These are phyloP conservation scores for Petaurus breviceps DNA, from an alignment of 2,113 vertebrate genomes.

Conservation along the genomic window DNA sequence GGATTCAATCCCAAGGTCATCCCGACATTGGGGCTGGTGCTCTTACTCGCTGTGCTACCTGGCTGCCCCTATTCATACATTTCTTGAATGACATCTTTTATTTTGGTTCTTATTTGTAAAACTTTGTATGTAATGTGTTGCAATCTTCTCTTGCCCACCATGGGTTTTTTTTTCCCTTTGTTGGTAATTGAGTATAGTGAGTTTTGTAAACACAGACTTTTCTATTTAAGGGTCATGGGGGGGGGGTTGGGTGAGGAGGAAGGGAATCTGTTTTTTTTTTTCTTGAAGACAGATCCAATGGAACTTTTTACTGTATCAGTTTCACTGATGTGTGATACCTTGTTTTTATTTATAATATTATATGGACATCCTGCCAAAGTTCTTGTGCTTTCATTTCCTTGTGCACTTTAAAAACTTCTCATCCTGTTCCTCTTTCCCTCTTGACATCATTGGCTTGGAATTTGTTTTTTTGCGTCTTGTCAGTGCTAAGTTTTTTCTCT, in stretches of 20 bases:
- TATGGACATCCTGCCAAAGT: neutral
- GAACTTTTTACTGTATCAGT: neutral
- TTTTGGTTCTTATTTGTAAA: neutral
- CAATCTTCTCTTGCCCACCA: neutral
- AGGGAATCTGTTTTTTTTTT: neutral
- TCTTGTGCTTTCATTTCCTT: neutral
- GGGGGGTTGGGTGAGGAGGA: neutral
- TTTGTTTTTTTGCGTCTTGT: neutral
- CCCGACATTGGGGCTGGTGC: no score
- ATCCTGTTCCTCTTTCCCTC: neutral
- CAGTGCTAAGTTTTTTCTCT: neutral
- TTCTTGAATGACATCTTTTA: neutral
- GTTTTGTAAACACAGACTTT: neutral
- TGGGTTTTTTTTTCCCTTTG: neutral
- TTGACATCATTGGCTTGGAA: constrained; percentile 3
- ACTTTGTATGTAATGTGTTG: neutral
- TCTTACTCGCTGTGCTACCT: no score
- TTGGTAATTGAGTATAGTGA: neutral
- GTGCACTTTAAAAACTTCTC: constrained; percentile 1
- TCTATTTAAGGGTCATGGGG: neutral
- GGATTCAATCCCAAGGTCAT: no score
- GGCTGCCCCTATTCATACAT: neutral
- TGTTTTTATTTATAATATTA: constrained; percentile 1
- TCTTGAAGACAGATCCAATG: neutral
- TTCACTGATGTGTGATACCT: neutral